Base-by-base conservation (phyloP, 2,113 vertebrate genomes). In the Sprattus sprattus region DNA sequence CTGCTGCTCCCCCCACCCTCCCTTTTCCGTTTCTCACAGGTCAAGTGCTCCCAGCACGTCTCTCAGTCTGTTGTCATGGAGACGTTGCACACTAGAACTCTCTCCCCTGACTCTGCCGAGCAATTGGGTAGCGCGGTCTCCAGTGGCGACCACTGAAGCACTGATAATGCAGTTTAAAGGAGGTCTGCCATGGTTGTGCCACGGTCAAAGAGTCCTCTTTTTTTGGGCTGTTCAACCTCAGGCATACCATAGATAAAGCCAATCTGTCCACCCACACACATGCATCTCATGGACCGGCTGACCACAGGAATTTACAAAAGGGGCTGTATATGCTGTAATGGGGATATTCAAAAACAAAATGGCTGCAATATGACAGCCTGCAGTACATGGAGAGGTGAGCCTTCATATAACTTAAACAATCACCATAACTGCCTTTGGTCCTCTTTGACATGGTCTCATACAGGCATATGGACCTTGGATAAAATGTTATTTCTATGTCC, bases 41-140 rank as follows among this genome's bases (percentile, higher is more conserved):
- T 92, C 89, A 92, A 91, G 89, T 75, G 85, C 88, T 92, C 89
- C 88, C 81, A 39, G 86, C 87, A 88, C 86, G 89, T 86, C 84
- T 82, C 86, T 88, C 85, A 90, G 87, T 89, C 82, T 49, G 93
- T 92, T 91, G 91, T 90, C 93, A 92, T 93, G 91, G 91, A 81
- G 92, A 93, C 92, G 85, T 85, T 32, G 81, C 86, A 57, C 85
- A 25, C 47, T 32, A 15, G 71, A 78, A 39, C 71, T 78, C 71
- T 18, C 71, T 16, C 71, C 18, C 57, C 71, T 11, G 81, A 81
- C 50, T 75, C 67, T 67, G 84, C 60, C 82, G 20, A 25, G 45
- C 82, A 86, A 88, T 92, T 88, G 87, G 82, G 89, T 85, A 57
- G 85, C 84, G 88, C 78, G 89, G 92, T 87, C 88, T 92, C 89